Evolutionary conservation across 92 coral and sea anemone genomes (phyloP), one percentile per base, ranked within the genome.

Genomic region (Meandrina meandrites): DNA sequence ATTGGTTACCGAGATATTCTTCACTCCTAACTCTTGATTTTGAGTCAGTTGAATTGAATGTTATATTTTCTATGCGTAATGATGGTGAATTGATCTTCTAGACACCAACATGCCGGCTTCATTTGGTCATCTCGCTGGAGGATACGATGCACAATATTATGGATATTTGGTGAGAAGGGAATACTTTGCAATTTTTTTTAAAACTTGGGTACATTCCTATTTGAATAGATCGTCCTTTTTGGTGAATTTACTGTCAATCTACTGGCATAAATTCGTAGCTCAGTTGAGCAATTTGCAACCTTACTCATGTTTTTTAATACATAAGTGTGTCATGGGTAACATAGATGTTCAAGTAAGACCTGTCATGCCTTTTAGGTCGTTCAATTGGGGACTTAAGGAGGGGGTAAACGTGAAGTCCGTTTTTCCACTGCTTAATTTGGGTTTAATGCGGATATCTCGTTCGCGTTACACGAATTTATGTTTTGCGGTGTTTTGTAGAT

Each of bases 61-160:
- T 5, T 60, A 60, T 21, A 8, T 24, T 62, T 24, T 62, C 13
- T 7, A 24, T 22, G 69, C 12, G 30, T 62, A 66, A 27, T 27
- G 71, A 66, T 64, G 18, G 3, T 8, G 34, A 27, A 66, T 47
- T 31, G 28, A 36, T 62, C 40, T 85, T 78, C 24, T 79, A 97
- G 99, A 90, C 35, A 97, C 99, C 71, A 97, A 97, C 91, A 95
- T 97, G 94, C 84, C 95, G 28, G 99, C 99, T 10, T 91, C 99
- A 17, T 97, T 97, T 90, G 99, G 99, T 70, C 99, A 97, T 85
- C 79, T 97, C 54, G 99, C 97, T 11, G 99, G 99, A 51, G 99
- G 99, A 5, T 97, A 97, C 56, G 99, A 97, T 85, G 99, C 99
- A 8, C 99, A 97, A 77, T 97, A 97, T 79, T 97, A 95, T 88